These are phyloP conservation scores for Arvicanthis niloticus DNA, from an alignment of 2,113 vertebrate genomes.

Conservation along the genomic window DNA sequence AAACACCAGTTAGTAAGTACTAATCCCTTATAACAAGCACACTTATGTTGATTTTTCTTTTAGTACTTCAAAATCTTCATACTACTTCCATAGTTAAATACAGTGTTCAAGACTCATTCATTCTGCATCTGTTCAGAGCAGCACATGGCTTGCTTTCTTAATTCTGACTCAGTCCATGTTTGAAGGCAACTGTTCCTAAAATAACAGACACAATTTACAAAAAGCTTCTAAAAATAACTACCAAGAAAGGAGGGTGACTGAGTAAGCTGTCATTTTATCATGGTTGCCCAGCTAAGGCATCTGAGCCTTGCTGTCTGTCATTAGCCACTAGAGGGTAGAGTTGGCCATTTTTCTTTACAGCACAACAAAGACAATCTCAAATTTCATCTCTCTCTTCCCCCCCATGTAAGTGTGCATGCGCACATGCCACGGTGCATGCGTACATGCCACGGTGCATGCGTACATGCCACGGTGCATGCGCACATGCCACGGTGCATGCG, in stretches of 20 bases:
- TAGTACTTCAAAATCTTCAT: conserved; percentile 40
- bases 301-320: background rate
- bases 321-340: background rate
- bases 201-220: conserved; percentile 52
- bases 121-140: background rate
- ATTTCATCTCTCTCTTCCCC: background rate
- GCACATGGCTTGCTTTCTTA: conserved; percentile 8
- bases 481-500: background rate
- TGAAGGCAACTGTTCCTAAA: conserved; percentile 44
- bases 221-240: conserved; percentile 64
- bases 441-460: too few species aligned
- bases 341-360: background rate
- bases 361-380: background rate
- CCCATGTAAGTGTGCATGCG: background rate
- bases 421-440: background rate
- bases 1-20: background rate
- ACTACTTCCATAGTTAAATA: conserved; percentile 29
- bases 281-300: conserved; percentile 10
- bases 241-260: background rate
- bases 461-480: too few species aligned
- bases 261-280: conserved; percentile 44
- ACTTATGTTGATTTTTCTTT: background rate
- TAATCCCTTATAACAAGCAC: background rate
- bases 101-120: background rate
- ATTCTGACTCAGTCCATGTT: conserved; percentile 45